Evolutionary conservation across 2,797 vertebrate genomes (phyloP), one percentile per base, ranked within the genome.

Genomic region (Anas acuta): DNA sequence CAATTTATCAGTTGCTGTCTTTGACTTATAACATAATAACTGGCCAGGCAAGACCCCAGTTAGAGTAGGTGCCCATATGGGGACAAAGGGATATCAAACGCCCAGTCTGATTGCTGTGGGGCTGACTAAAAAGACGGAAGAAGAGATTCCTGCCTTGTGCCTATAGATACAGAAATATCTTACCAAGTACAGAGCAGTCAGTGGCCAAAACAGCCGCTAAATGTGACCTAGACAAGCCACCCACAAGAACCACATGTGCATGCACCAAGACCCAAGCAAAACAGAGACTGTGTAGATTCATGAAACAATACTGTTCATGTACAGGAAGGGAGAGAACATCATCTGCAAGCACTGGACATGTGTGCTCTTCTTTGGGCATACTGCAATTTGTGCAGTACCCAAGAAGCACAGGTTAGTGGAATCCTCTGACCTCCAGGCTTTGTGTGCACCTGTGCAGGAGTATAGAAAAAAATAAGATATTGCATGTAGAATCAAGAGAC

Each of bases 181-280:
- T 75, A 39, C 45, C 13, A 6, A 41, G 9, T 11, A 53, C 9
- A 7, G 11, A 49, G 33, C n/a, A 56, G 30, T 60, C 82, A 70
- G 26, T 79, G n/a, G 86, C 13, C 4, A 71, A 78, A 56, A 30
- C 21, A 76, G 13, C n/a, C 54, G 23, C 43, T 54, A 65, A 86
- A 57, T 16, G 4, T 77, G 51, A 70, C 60, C 67, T 69, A 64
- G 39, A 39, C 30, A 72, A 79, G 37, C 13, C 74, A 53, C 23
- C 54, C 60, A 26, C 35, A 25, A 32, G 28, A 84, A 45, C 19
- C 20, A 33, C 18, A 9, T 23, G 23, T 71, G 12, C 28, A 37
- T 0, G 0, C 11, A 23, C 26, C 9, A 11, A 11, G 14, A 37
- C 14, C 62, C 49, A 45, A 81, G 14, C 25, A 66, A 76, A 73